phyloP scores from a whole-genome alignment of 2,113 vertebrate species.

The Mesitornis unicolor region DNA sequence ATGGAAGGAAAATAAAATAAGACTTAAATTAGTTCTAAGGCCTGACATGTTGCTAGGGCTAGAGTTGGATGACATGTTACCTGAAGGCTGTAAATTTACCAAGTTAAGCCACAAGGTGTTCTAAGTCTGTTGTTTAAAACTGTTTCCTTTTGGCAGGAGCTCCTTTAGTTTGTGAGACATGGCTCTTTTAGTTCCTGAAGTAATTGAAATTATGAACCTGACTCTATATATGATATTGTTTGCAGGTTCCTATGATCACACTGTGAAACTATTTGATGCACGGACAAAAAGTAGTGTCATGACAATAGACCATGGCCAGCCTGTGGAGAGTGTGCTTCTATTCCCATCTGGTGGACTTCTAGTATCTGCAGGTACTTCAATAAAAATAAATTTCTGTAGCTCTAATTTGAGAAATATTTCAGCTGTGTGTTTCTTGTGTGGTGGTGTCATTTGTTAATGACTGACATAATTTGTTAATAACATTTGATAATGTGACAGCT shows the following conservation, averaged over 20 bases:
- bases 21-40: not conserved
- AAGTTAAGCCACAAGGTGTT: not conserved
- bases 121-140: not conserved
- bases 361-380: slow-evolving; percentile 87
- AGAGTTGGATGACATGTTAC: not conserved
- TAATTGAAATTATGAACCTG: not conserved
- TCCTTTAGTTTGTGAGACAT: not conserved
- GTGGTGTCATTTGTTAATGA: not conserved
- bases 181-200: not conserved
- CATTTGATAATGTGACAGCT: not conserved
- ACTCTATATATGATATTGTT: not conserved
- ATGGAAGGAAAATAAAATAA: not conserved
- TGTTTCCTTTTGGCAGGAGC: not conserved
- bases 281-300: slow-evolving; percentile 84
- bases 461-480: no score
- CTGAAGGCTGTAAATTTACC: not conserved
- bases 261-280: slow-evolving; percentile 90
- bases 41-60: not conserved
- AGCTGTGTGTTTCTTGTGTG: not conserved
- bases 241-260: slow-evolving; percentile 95
- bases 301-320: slow-evolving; percentile 91
- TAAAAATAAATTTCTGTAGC: not conserved
- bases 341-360: slow-evolving; percentile 94
- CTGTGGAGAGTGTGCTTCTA: slow-evolving; percentile 93
- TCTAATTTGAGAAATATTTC: not conserved